Conservation (phyloP, 2,888 invertebrate genomes). For the Melanotus villosus region DNA sequence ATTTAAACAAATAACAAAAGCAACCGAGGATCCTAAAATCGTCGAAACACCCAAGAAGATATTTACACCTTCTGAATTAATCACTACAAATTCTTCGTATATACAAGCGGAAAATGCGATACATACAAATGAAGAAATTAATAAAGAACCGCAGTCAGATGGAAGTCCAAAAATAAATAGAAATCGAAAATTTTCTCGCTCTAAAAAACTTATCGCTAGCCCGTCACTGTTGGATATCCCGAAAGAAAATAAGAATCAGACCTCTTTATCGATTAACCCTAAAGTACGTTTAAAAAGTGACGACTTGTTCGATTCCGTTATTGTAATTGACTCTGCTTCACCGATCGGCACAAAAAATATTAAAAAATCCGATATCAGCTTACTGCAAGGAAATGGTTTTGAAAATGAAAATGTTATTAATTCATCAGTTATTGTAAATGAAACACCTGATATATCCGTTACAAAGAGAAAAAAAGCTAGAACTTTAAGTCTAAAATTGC, state of each 20-base stretch:
- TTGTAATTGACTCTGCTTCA: neutral
- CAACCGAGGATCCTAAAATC: neutral
- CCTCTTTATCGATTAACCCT: no score
- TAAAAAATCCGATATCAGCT: neutral
- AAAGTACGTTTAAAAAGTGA: neutral
- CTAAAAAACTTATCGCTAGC: neutral
- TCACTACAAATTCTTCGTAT: neutral
- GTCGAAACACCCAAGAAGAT: neutral
- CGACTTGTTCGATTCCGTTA: neutral
- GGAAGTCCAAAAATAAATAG: slow-evolving; percentile 33
- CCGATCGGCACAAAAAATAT: no score
- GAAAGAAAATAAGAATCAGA: slow-evolving; percentile 4
- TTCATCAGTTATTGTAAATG: slow-evolving; percentile 15
- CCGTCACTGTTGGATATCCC: slow-evolving; percentile 1
- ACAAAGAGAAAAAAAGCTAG: slow-evolving; percentile 10
- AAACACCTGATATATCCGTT: neutral
- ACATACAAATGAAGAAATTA: no score
- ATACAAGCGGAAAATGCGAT: neutral
- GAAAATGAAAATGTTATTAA: slow-evolving; percentile 13
- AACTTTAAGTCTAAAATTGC: neutral
- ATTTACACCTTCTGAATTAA: neutral
- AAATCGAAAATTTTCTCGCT: neutral
- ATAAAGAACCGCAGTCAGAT: neutral
- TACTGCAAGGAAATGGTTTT: no score
- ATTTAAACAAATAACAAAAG: slow-evolving; percentile 2